Evolutionary conservation across 2,113 vertebrate genomes (phyloP), one percentile per base, ranked within the genome.

Genomic region (Scomber japonicus): DNA sequence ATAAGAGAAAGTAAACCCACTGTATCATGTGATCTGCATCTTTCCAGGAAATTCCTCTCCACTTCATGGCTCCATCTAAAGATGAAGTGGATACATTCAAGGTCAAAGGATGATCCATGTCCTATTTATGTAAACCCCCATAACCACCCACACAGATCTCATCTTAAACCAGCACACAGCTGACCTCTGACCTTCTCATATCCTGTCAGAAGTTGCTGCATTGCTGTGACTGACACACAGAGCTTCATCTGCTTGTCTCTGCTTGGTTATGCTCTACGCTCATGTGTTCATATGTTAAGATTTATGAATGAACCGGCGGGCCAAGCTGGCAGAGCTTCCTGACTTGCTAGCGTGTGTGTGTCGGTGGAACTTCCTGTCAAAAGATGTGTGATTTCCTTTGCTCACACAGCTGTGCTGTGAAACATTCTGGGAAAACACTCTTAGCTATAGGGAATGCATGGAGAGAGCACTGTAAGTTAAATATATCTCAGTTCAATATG

Each of bases 311-410:
- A 91, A 81, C 31, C 50, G 12, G 24, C 0, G 2, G 50, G 75
- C 63, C 64, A 48, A 83, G 72, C 53, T 88, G 84, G 85, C 82
- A 85, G 68, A 40, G 76, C 76, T 93, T 94, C 85, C 88, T 87
- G 81, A 76, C 86, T 89, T 5, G 44, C 35, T 82, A 49, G 67
- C 8, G n/a, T 75, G 45, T 83, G 50, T 76, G 78, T 69, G 84
- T 81, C 12, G 9, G 64, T 80, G 75, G 61, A 84, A 85, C 88
- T 94, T 95, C 93, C 94, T 92, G 89, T 89, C 71, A 87, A 81
- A 87, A 90, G 80, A 91, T 78, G 76, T 88, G 81, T 48, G 82
- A 87, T 85, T 88, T 90, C 87, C 88, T 57, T 66, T 87, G 60
- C 80, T 91, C 70, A 31, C 79, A 80, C 79, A 89, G 88, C 88